Conservation (phyloP, 1,140 invertebrate species). For the Drosophila virilis region DNA sequence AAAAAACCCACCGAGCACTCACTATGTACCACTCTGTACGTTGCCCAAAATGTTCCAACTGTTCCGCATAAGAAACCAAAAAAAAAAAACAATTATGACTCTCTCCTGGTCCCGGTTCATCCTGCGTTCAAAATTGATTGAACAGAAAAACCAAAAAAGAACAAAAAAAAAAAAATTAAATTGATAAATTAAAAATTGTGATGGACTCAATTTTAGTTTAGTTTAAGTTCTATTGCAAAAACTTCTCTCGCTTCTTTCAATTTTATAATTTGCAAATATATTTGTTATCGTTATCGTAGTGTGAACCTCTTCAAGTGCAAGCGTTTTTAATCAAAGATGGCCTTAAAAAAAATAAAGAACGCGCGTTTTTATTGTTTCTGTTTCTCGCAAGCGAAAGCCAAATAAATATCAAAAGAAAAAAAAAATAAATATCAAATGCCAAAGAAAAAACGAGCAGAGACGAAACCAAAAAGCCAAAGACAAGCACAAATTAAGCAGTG, state of each 20-base stretch:
- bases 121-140: slow-evolving; percentile 47
- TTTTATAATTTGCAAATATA: slow-evolving; percentile 22
- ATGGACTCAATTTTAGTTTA: slow-evolving; percentile 83
- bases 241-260: slow-evolving; percentile 61
- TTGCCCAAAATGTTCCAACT: slow-evolving; percentile 46
- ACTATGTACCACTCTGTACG: slow-evolving; percentile 55
- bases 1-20: slow-evolving; percentile 73
- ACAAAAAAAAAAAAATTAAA: slow-evolving; percentile 37
- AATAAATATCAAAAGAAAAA: slow-evolving; percentile 23
- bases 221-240: slow-evolving; percentile 69
- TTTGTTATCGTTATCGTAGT: slow-evolving; percentile 35
- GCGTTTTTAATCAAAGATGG: slow-evolving; percentile 84
- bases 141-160: slow-evolving; percentile 24
- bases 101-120: slow-evolving; percentile 37
- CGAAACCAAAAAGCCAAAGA: slow-evolving; percentile 29
- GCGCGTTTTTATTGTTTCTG: slow-evolving; percentile 52
- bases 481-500: slow-evolving; percentile 32
- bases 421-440: slow-evolving; percentile 13
- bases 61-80: slow-evolving; percentile 37
- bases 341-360: slow-evolving; percentile 22
- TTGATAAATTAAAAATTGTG: slow-evolving; percentile 83
- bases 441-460: slow-evolving; percentile 31
- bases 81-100: slow-evolving; percentile 28
- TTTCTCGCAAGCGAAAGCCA: slow-evolving; percentile 42
- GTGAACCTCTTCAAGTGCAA: slow-evolving; percentile 67